phyloP scores from a whole-genome alignment of 2,797 vertebrate genomes.

The Ictinia mississippiensis region DNA sequence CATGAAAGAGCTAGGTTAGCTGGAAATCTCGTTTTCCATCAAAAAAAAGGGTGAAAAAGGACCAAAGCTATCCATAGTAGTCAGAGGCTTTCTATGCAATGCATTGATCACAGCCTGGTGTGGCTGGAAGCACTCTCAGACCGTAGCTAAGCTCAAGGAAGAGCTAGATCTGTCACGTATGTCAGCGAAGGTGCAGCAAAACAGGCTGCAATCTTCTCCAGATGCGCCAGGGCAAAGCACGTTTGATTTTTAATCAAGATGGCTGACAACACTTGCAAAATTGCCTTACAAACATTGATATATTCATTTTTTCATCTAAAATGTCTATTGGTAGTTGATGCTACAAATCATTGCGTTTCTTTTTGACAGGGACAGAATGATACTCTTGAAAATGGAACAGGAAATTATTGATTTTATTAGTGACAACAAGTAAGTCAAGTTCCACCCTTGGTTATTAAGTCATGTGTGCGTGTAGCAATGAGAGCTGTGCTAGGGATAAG shows the following conservation, averaged over 20 bases:
- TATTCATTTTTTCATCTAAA: neutral
- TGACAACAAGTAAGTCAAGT: slow-evolving; percentile 86
- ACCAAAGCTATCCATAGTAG: neutral
- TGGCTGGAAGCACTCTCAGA: neutral
- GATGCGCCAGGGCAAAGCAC: neutral
- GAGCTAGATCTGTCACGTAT: neutral
- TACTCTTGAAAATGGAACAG: slow-evolving; percentile 94
- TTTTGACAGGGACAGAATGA: slow-evolving; percentile 90
- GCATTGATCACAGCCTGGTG: neutral
- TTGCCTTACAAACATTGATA: neutral
- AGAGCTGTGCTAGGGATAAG: accelerated
- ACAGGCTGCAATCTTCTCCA: neutral
- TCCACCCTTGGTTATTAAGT: neutral
- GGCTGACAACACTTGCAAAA: neutral
- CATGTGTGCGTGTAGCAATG: accelerated
- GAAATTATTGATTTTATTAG: slow-evolving; percentile 95
- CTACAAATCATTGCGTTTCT: slow-evolving; percentile 20
- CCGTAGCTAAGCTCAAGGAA: neutral
- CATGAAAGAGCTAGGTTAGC: neutral
- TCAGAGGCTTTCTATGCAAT: neutral
- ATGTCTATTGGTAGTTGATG: neutral
- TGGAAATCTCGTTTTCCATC: neutral
- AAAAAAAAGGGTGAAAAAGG: neutral
- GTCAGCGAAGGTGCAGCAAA: neutral
- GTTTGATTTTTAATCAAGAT: neutral